A percentile compares a stretch with the other conserved stretches of the same genome.
Evolutionary conservation across 1,140 invertebrate genomes (phyloP).

Genomic region (Rhagoletis pomonella): DNA sequence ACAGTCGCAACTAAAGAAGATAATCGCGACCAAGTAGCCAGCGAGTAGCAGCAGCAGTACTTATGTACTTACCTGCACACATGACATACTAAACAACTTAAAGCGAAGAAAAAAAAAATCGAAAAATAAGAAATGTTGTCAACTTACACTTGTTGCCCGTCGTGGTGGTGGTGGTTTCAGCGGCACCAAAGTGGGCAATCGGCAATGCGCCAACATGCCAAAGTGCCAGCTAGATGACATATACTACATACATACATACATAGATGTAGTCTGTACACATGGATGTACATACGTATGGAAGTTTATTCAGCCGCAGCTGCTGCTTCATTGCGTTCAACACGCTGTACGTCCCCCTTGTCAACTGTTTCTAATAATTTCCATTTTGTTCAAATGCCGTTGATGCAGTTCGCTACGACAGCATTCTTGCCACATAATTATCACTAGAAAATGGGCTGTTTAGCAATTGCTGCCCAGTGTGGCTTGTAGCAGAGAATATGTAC

Average conservation of each 20-base stretch:
- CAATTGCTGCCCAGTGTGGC: slow-evolving; percentile 12
- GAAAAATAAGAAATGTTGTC: slow-evolving; percentile 39
- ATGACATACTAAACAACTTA: neutral
- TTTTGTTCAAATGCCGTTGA: neutral
- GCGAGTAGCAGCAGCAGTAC: neutral
- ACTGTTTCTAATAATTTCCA: slow-evolving; percentile 4
- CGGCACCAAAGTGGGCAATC: slow-evolving; percentile 35
- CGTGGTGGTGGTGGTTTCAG: neutral
- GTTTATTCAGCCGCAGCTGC: neutral
- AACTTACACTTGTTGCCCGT: slow-evolving; percentile 47
- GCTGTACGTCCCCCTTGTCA: slow-evolving; percentile 10
- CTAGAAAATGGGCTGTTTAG: slow-evolving; percentile 34
- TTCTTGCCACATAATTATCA: slow-evolving; percentile 49
- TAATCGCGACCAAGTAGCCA: slow-evolving; percentile 22
- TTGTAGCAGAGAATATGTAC: neutral
- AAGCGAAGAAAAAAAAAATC: neutral
- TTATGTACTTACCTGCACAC: neutral
- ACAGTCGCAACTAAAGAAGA: slow-evolving; percentile 44
- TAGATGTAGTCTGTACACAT: neutral
- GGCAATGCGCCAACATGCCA: slow-evolving; percentile 21
- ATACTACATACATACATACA: neutral
- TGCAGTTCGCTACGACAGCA: slow-evolving; percentile 1
- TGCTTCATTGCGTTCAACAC: neutral
- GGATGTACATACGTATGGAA: neutral
- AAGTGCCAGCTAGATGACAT: neutral